Evolutionary conservation across 2,113 vertebrate species (phyloP).

Genomic region (Nesoenas mayeri): DNA sequence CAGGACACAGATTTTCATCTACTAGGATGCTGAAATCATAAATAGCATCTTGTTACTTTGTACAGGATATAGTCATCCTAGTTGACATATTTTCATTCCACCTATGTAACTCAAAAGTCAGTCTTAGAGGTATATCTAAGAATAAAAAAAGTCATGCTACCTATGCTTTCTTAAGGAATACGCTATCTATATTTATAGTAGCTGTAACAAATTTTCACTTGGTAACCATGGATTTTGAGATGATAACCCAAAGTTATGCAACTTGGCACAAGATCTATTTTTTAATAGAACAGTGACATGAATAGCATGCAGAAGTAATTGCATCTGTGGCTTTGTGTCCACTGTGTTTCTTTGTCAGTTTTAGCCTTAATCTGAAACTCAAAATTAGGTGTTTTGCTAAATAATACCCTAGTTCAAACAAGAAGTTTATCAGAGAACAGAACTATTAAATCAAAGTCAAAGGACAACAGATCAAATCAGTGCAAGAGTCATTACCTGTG

Average conservation of each 20-base stretch:
- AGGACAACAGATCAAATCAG: neutral
- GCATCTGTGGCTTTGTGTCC: neutral
- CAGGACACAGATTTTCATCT: neutral
- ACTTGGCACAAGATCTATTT: neutral
- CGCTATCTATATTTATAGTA: neutral
- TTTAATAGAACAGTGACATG: neutral
- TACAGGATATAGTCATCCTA: neutral
- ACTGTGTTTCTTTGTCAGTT: neutral
- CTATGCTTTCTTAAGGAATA: neutral
- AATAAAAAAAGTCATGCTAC: neutral
- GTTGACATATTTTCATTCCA: neutral
- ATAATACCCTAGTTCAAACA: neutral
- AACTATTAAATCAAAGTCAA: neutral
- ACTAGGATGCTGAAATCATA: neutral
- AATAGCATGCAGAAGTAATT: fast-evolving
- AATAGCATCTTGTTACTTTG: neutral
- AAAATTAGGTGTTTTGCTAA: neutral
- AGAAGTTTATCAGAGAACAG: neutral
- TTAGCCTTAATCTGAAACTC: neutral
- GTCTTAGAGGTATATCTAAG: neutral
- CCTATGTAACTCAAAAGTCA: neutral
- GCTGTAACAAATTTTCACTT: neutral
- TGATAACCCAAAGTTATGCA: neutral
- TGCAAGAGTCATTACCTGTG: neutral
- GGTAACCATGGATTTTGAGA: neutral